phyloP scores from a whole-genome alignment of 2,797 vertebrate genomes.

The Tadarida brasiliensis region DNA sequence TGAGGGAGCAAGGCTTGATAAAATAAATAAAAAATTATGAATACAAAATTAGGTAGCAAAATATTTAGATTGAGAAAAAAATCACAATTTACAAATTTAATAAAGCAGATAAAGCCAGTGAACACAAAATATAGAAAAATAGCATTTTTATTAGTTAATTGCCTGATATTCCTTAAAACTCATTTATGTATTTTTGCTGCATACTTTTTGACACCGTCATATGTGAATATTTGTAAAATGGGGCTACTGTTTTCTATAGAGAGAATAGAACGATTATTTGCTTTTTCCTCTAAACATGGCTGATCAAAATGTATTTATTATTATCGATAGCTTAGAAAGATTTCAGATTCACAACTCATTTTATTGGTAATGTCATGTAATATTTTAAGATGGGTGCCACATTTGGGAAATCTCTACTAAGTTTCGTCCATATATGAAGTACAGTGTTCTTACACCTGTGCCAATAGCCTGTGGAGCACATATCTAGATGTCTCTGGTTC shows the following conservation, averaged over 20 bases:
- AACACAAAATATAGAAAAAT: neutral
- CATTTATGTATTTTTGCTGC: neutral
- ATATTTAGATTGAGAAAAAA: slow-evolving; percentile 15
- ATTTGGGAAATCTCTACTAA: neutral
- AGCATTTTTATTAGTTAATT: neutral
- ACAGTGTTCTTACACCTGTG: neutral
- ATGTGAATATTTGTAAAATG: neutral
- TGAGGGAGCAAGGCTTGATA: neutral
- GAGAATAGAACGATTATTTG: neutral
- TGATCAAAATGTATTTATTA: slow-evolving; percentile 15
- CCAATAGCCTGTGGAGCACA: neutral
- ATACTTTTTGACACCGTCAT: neutral
- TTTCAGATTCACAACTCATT: neutral
- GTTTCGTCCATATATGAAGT: neutral
- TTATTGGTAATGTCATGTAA: neutral
- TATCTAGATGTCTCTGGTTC: neutral
- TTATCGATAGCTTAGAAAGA: neutral
- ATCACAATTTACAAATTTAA: neutral
- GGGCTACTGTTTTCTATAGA: neutral
- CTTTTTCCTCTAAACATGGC: neutral
- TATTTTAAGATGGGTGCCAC: slow-evolving; percentile 6
- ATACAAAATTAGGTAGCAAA: neutral
- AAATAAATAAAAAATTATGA: slow-evolving; percentile 33
- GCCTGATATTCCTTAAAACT: neutral
- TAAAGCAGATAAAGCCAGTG: neutral